A percentile compares a stretch with the other conserved stretches of the same genome.
These are phyloP conservation scores for Sycophaga agraensis DNA, from an alignment of 1,140 invertebrate genomes.

Conservation along the genomic window DNA sequence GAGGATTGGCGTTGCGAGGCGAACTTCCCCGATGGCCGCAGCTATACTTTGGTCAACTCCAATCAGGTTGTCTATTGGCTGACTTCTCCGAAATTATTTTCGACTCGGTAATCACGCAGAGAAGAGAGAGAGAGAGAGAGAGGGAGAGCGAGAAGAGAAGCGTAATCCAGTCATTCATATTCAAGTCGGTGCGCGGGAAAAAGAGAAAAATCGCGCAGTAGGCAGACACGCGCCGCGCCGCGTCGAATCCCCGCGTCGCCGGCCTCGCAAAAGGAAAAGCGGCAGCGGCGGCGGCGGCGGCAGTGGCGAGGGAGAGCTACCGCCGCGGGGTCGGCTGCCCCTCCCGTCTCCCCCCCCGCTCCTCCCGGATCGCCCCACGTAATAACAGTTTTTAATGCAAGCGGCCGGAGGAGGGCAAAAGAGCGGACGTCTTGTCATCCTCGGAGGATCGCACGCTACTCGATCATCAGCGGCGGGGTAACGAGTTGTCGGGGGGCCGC, in stretches of 20 bases:
- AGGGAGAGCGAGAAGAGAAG: neutral
- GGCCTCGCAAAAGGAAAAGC: neutral
- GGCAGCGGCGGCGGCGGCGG: neutral
- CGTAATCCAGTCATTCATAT: neutral
- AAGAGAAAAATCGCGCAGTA: neutral
- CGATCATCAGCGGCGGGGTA: constrained; percentile 36
- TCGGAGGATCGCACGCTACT: constrained; percentile 12
- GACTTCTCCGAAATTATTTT: too few species aligned
- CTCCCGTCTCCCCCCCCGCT: neutral
- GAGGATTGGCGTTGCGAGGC: too few species aligned
- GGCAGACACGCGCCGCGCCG: neutral
- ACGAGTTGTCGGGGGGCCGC: constrained; percentile 41
- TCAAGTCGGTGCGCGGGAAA: neutral
- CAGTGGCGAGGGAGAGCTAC: neutral
- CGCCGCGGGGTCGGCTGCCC: too few species aligned
- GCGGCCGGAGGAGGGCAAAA: neutral
- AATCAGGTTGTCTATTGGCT: too few species aligned
- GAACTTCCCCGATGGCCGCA: too few species aligned
- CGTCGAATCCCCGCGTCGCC: neutral
- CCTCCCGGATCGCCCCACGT: neutral
- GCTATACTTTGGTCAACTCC: too few species aligned
- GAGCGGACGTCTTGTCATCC: constrained; percentile 12
- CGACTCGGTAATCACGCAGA: too few species aligned
- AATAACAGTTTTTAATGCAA: constrained; percentile 19
- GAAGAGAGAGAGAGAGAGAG: neutral